A percentile compares a stretch with the other conserved stretches of the same genome.
Evolutionary conservation across 2,888 invertebrate genomes (phyloP).

Genomic region (Eristalis pertinax): DNA sequence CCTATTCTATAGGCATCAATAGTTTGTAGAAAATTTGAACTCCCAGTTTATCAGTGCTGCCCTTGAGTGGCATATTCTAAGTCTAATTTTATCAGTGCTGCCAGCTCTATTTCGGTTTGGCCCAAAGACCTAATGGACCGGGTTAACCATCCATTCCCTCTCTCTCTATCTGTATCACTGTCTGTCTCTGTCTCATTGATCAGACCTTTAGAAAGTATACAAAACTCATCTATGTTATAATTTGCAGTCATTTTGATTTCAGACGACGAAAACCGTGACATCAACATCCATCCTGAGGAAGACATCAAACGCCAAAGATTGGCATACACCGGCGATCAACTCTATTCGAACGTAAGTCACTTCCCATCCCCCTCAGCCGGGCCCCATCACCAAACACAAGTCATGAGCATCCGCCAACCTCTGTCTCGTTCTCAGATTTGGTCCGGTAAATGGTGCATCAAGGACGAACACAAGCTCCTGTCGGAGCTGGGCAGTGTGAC

Average conservation of each 20-base stretch:
- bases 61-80: too few species aligned
- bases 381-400: not conserved
- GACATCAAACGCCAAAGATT: constrained; percentile 93
- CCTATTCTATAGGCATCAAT: not conserved
- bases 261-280: constrained; percentile 92
- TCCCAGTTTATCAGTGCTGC: too few species aligned
- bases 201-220: not conserved
- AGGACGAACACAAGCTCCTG: constrained; percentile 93
- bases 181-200: not conserved
- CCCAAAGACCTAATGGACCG: too few species aligned
- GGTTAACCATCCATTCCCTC: not conserved
- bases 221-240: constrained; percentile 23
- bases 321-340: constrained; percentile 94
- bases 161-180: not conserved
- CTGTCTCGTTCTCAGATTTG: constrained; percentile 85
- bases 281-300: constrained; percentile 93
- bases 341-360: constrained; percentile 92
- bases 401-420: too few species aligned
- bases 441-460: constrained; percentile 94
- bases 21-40: too few species aligned
- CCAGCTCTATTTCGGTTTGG: too few species aligned
- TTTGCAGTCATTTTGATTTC: constrained; percentile 77
- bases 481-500: constrained; percentile 89
- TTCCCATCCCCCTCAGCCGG: not conserved
- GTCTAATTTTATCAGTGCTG: too few species aligned